Evolutionary conservation across 1,140 invertebrate genomes (phyloP), one percentile per base, ranked within the genome.

Genomic region (Eulimnadia texana): DNA sequence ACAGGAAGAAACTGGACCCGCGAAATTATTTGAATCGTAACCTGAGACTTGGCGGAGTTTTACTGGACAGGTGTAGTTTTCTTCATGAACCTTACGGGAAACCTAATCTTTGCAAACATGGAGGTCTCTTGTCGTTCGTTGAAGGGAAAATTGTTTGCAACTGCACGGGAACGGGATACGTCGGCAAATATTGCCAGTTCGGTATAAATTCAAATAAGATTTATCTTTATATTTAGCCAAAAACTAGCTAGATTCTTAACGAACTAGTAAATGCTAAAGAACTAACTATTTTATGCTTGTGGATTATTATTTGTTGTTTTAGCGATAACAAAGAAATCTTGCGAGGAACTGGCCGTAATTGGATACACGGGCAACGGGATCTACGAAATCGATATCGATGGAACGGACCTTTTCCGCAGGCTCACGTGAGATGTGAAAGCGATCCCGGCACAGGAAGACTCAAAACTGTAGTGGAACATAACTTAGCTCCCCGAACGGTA

Each of bases 181-280:
- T 87, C 50, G 92, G 91, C 29, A 88, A 88, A 70, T 91, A 93
- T 68, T 96, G 92, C 68, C 91, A 95, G 70, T 96, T 95, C 69
- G 85, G 82, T 84, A 71, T 78, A 25, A 47, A 47, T 22, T 2
- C 22, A 58, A 24, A 58, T 2, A 61, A 2, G 19, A 19, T 20
- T 20, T 64, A 3, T 58, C 19, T 65, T n/a, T 57, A 54, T 22
- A 10, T 20, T 24, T 64, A n/a, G n/a, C n/a, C n/a, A n/a, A n/a
- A n/a, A n/a, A n/a, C n/a, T n/a, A n/a, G n/a, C n/a, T n/a, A n/a
- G n/a, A n/a, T n/a, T n/a, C n/a, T n/a, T n/a, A n/a, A n/a, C n/a
- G n/a, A n/a, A n/a, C n/a, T n/a, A n/a, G n/a, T n/a, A n/a, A n/a
- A n/a, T n/a, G n/a, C n/a, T n/a, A n/a, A n/a, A n/a, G n/a, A n/a